Base-by-base conservation (phyloP, 2,113 vertebrate species). In the Paracanthobrama guichenoti region DNA sequence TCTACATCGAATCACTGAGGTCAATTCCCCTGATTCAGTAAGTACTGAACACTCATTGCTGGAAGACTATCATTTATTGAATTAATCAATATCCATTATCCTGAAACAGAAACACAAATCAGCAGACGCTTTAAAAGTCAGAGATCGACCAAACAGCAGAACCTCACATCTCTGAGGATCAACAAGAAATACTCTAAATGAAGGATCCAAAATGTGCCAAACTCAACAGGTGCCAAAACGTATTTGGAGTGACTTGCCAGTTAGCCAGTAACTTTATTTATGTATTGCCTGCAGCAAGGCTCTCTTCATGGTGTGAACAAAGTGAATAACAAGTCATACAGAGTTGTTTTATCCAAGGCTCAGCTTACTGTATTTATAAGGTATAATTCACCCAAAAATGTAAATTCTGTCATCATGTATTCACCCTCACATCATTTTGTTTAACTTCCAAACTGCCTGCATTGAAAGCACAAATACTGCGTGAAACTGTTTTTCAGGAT, bases 41-140 rank as follows among this genome's bases (percentile, higher is more conserved):
- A 50, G 42, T 12, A 18, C 13, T 1, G 9, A 50, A 71, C 67
- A 71, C 35, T 71, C 35, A 13, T 44, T 46, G 69, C 69, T 73
- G 69, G 42, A 73, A 26, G 69, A 76, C 73, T 31, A 60, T 79
- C 3, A 64, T 64, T 79, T 64, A 64, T 28, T 79, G 31, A 79
- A 64, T 64, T 4, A 64, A 79, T 66, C 57, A 79, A 79, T 64
- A 79, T 79, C 39, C 31, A 64, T 79, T 46, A 64, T 79, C 24
- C 3, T 31, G 12, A 53, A 81, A 53, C 62, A 50, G 26, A 46
- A 60, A 42, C 55, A n/a, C 75, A 42, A 78, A 78, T 59, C 22
- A 60, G 35, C 8, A 10, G 55, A 57, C 14, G 14, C 20, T 81
- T 67, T 67, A 8, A 67, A 24, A 53, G 44, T 48, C 26, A 66